Evolutionary conservation across 2,113 vertebrate genomes (phyloP).

Genomic region (Corythornis cristatus): DNA sequence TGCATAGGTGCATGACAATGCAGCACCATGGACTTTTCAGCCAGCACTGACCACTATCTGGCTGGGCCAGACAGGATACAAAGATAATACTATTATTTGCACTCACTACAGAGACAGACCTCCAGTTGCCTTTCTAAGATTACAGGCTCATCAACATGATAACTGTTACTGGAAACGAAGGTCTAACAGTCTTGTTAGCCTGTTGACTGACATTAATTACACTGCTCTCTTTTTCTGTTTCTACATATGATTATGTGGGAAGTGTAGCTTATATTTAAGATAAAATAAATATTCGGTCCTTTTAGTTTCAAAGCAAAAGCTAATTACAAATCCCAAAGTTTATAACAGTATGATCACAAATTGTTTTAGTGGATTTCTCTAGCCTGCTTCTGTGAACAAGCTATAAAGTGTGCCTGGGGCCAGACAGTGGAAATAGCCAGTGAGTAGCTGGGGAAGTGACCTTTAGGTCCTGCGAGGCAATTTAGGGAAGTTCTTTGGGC

Average conservation of each 20-base stretch:
- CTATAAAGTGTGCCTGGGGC: not conserved
- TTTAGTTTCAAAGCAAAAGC: not conserved
- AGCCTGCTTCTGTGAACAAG: not conserved
- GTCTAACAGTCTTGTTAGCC: not conserved
- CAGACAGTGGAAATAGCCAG: not conserved
- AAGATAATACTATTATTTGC: not conserved
- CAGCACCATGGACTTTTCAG: not conserved
- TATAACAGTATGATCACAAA: not conserved
- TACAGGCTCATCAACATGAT: not conserved
- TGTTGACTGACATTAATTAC: not conserved
- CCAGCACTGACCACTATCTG: not conserved
- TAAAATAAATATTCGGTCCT: slow-evolving; percentile 19
- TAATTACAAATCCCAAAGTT: not conserved
- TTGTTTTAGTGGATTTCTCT: not conserved
- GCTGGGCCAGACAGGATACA: not conserved
- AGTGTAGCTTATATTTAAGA: not conserved
- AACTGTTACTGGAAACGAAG: not conserved
- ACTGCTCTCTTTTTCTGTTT: not conserved
- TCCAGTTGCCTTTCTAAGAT: not conserved
- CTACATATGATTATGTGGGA: not conserved
- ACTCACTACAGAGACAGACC: not conserved
- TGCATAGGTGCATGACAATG: too few relatives aligned
- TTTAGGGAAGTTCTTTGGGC: not conserved
- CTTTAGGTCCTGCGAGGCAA: not conserved
- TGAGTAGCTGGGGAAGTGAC: fast-evolving